These are phyloP conservation scores for Triplophysa yarkandensis DNA, from an alignment of 2,797 vertebrate species.

Conservation along the genomic window DNA sequence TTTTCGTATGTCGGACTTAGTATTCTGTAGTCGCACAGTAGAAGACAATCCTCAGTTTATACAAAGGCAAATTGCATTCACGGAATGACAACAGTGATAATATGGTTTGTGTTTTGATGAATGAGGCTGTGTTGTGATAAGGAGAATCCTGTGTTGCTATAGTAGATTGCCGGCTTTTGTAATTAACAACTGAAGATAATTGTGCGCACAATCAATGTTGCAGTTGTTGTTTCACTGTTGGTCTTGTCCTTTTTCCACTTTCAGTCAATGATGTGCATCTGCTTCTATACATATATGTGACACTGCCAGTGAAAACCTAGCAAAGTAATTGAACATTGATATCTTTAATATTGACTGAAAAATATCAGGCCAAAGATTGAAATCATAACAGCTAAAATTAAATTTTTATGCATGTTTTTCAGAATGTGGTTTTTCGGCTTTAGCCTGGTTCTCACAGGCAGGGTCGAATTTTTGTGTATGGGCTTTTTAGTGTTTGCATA, in stretches of 20 bases:
- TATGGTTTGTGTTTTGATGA: conserved; percentile 1
- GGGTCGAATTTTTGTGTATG: too few species aligned
- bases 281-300: not conserved
- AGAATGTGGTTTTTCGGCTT: too few species aligned
- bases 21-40: too few species aligned
- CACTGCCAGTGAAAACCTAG: too few species aligned
- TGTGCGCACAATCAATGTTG: conserved; percentile 18
- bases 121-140: conserved; percentile 14
- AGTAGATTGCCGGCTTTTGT: conserved; percentile 7
- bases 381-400: too few species aligned
- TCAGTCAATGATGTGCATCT: conserved; percentile 23
- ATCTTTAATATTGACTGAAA: too few species aligned
- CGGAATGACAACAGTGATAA: conserved; percentile 26
- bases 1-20: too few species aligned
- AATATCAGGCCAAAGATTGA: too few species aligned
- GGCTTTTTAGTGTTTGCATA: too few species aligned
- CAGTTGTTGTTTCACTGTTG: conserved; percentile 13
- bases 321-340: too few species aligned
- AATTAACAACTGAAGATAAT: conserved; percentile 12
- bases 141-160: conserved; percentile 8
- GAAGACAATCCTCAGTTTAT: not conserved
- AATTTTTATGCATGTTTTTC: too few species aligned
- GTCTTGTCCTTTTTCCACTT: conserved; percentile 2
- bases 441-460: too few species aligned
- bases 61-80: conserved; percentile 6